Conservation (phyloP, 2,113 vertebrate species). For the Prunella himalayana region DNA sequence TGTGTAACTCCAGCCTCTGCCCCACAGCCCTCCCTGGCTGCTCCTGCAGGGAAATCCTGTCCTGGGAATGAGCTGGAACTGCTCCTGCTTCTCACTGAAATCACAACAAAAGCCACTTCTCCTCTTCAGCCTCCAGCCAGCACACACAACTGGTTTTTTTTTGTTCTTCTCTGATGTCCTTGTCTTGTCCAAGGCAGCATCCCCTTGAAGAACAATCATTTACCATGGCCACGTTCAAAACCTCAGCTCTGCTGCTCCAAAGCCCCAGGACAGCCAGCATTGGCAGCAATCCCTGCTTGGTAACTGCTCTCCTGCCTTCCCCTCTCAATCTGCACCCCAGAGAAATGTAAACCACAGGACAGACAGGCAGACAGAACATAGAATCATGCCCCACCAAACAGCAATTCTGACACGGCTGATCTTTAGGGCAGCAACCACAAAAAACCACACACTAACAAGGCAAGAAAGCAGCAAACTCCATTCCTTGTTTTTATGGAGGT, state of each 20-base stretch:
- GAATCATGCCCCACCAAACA: background rate
- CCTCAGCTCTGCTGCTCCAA: background rate
- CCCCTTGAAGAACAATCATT: background rate
- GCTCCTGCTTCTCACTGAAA: background rate
- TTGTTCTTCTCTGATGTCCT: background rate
- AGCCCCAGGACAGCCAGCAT: background rate
- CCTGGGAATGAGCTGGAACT: accelerated
- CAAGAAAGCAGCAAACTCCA: background rate
- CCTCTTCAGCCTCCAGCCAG: background rate
- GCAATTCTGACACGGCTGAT: background rate
- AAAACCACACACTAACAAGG: background rate
- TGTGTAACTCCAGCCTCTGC: background rate
- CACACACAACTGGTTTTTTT: accelerated
- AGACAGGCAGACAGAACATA: background rate
- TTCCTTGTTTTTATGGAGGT: background rate
- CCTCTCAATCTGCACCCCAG: background rate
- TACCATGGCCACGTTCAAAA: background rate
- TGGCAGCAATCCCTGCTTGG: background rate
- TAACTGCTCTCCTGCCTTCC: background rate
- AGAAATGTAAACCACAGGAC: background rate
- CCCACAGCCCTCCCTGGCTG: background rate
- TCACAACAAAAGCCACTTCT: background rate
- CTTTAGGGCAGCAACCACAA: background rate
- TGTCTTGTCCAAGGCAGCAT: background rate
- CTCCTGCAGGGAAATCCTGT: background rate